These are phyloP conservation scores for Sarcophilus harrisii DNA, from an alignment of 2,797 vertebrate species.

Conservation along the genomic window DNA sequence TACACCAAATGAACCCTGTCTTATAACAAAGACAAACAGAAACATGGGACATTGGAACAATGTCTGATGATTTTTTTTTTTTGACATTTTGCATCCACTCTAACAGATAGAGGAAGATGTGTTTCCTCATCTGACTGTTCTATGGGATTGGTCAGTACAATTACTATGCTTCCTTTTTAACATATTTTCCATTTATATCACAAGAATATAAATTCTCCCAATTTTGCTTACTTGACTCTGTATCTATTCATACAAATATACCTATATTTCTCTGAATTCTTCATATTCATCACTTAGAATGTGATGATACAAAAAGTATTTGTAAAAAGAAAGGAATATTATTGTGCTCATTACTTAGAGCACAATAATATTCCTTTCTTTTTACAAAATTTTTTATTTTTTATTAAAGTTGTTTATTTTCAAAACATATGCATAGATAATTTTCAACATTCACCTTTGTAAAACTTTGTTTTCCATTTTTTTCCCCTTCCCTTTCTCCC, in stretches of 20 bases:
- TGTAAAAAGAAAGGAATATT: too few species aligned
- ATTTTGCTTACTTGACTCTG: neutral
- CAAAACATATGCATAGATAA: too few species aligned
- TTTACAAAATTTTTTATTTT: too few species aligned
- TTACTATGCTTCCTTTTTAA: neutral
- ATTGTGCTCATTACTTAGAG: neutral
- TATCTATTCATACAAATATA: neutral
- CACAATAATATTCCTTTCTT: neutral
- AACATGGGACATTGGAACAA: neutral
- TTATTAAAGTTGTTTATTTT: too few species aligned
- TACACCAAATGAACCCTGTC: neutral
- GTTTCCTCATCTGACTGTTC: neutral
- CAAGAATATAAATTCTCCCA: neutral
- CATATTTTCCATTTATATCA: neutral
- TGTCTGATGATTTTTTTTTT: neutral
- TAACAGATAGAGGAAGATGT: neutral
- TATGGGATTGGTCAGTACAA: neutral
- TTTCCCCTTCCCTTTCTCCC: too few species aligned
- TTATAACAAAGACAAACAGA: neutral
- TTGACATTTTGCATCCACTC: neutral
- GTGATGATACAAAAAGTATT: too few species aligned
- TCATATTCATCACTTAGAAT: neutral
- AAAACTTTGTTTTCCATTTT: too few species aligned
- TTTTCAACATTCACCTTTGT: too few species aligned
- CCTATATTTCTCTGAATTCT: neutral